Conservation (phyloP, 2,113 vertebrate genomes). For the Leptocoma aspasia region DNA sequence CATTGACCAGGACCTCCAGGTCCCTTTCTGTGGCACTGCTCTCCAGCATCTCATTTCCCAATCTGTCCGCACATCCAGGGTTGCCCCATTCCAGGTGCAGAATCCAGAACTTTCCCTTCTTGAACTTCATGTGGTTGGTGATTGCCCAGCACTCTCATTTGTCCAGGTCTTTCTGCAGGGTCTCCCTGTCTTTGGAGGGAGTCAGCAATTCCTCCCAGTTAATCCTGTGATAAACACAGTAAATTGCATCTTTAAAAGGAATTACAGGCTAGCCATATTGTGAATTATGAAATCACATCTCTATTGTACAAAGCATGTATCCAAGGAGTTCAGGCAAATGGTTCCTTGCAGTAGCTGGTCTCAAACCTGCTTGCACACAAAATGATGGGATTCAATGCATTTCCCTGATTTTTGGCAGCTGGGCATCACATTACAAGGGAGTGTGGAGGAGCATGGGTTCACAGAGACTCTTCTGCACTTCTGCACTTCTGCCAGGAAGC, state of each 20-base stretch:
- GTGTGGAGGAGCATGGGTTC: neutral
- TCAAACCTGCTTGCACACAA: neutral
- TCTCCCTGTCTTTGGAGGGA: neutral
- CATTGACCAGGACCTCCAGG: rapidly evolving
- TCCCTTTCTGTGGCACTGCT: rapidly evolving
- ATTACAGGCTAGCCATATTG: neutral
- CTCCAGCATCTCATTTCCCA: neutral
- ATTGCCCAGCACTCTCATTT: neutral
- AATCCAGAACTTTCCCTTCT: neutral
- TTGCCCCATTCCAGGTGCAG: neutral
- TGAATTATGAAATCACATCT: neutral
- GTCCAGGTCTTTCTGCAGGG: neutral
- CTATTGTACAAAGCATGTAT: neutral
- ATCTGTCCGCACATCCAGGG: rapidly evolving
- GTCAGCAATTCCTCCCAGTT: neutral
- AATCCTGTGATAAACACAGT: neutral
- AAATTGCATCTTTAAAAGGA: neutral
- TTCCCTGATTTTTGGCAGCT: neutral
- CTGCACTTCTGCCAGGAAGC: neutral
- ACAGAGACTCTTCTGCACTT: neutral
- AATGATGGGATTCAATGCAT: neutral
- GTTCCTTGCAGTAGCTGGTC: neutral
- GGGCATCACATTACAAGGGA: rapidly evolving
- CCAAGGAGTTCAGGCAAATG: neutral
- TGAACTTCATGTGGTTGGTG: neutral